Evolutionary conservation across 2,888 invertebrate genomes (phyloP), one percentile per base, ranked within the genome.

Genomic region (Napeogenes inachia): DNA sequence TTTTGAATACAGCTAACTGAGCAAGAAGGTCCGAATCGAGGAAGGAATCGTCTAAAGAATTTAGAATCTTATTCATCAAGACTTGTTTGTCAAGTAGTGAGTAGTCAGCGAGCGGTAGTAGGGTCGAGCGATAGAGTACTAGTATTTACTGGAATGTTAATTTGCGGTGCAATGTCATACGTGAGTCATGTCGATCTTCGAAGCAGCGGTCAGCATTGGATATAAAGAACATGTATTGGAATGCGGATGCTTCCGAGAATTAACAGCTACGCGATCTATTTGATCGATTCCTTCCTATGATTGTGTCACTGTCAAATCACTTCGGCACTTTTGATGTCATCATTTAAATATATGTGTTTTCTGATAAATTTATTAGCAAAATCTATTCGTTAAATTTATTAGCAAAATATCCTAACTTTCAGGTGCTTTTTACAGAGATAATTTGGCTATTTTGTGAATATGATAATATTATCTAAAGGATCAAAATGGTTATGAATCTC

Each of bases 231-330:
- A 82, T 81, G 85, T 83, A 66, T 71, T 74, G 85, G 89, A 88
- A 89, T 89, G 88, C 85, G 87, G 87, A 87, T 81, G 80, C 76
- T 80, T 81, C 82, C 80, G 74, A 79, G 82, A 82, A 81, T 79
- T 75, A 75, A 79, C 77, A 77, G 77, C 75, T 77, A 76, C 74
- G 77, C 74, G 71, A 76, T 77, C 73, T 68, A 70, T 76, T 73
- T 71, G 71, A 73, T 71, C 69, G 68, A 67, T 73, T 71, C 67
- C 69, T 71, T 71, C 69, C 71, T 71, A 73, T 62, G 67, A 70
- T 70, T 68, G 68, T 68, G 67, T 69, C 70, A 69, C 68, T 68
- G 68, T 64, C 70, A 69, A 72, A 72, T 72, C 67, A 68, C 63
- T 68, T 65, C 64, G 63, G 63, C 60, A 13, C 45, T 13, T 42